Base-by-base conservation (phyloP, 2,797 vertebrate genomes). In the Paramormyrops hopkinsi region DNA sequence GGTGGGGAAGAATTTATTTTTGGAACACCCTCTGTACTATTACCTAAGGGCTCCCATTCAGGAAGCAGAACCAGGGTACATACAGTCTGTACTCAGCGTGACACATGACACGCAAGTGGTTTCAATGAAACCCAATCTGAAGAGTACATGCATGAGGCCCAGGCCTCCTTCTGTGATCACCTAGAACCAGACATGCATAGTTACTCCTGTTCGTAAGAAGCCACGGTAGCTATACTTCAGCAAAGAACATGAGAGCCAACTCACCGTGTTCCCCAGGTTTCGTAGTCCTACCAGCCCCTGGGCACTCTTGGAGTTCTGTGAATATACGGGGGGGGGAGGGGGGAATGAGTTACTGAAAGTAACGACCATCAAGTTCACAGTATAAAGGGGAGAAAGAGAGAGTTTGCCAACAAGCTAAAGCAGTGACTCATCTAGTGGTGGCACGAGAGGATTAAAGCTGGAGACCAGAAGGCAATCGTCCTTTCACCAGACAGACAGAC, bases 261-360 rank as follows among this genome's bases (percentile, higher is more conserved):
- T 97, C 90, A 99, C 98, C 17, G 98, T 99, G 94, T 99, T 99
- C 44, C 98, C 98, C 7, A 99, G 97, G 94, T 99, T 99, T 92
- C 96, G 95, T 89, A 99, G 95, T 50, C 98, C 98, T 0, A 98
- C 98, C 94, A 99, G 95, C 87, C 98, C 98, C 92, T 98, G 98
- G 90, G 96, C 94, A 0, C 92, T 96, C 95, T 99, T 99, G 88
- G 96, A 96, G 95, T 97, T 97, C 98, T 99, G 94, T 25, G 90
- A 89, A 91, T 56, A 94, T 90, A 91, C 59, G 76, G 53, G 83
- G 33, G 83, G 33, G 56, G 88, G 41, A 37, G 73, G 83, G 53
- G 73, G 33, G 46, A 0, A 12, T 19, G 1, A n/a, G 37, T 19
- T 79, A 8, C 1, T 50, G 56, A 83, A 4, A 65, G n/a, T n/a